Conservation (phyloP, 2,113 vertebrate species). For the Zapornia atra region DNA sequence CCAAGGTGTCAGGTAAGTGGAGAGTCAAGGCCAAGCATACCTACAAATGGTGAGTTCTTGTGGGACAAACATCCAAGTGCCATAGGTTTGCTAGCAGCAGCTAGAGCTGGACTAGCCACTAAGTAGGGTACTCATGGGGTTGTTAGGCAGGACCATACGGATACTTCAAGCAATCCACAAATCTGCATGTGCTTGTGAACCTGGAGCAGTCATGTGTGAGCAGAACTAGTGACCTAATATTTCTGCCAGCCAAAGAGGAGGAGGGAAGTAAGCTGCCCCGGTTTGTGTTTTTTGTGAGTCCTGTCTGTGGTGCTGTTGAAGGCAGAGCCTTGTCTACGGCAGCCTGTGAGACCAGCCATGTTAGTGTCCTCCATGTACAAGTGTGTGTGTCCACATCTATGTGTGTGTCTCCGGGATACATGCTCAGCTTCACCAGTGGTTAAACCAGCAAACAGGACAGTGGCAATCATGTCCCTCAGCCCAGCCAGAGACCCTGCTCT, state of each 20-base stretch:
- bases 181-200: background rate
- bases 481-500: background rate
- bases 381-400: accelerated
- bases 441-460: background rate
- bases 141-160: background rate
- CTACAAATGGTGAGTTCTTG: background rate
- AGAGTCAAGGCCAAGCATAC: background rate
- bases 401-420: accelerated
- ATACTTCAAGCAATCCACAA: background rate
- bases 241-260: background rate
- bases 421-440: background rate
- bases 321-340: accelerated
- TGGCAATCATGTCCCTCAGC: accelerated
- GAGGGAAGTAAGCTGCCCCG: accelerated
- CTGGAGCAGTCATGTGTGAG: too few species aligned
- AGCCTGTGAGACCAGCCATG: background rate
- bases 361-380: too few species aligned
- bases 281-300: background rate
- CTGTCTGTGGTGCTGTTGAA: background rate
- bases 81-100: background rate
- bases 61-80: background rate
- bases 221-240: background rate
- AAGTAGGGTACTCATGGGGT: background rate
- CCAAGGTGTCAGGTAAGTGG: background rate
- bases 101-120: background rate